Base-by-base conservation (phyloP, 2,888 invertebrate species). In the Oxytorus armatus region DNA sequence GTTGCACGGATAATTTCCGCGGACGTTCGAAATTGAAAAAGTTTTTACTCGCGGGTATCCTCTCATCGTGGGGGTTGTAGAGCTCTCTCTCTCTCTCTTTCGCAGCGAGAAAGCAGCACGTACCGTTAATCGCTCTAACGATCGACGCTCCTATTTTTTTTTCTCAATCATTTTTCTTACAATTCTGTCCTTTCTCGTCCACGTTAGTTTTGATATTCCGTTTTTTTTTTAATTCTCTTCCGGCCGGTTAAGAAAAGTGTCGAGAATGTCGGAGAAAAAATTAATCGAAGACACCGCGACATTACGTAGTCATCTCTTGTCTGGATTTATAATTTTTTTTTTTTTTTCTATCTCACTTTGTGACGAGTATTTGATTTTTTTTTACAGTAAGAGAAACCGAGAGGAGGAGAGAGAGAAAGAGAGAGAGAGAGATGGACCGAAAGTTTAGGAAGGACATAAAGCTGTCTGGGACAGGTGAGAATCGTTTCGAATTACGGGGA, bases 11-110 rank as follows among this genome's bases (percentile, higher is more conserved):
- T 88, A 87, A 88, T 89, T 89, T 88, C 84, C 82, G 79, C 84
- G 85, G 84, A 87, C 86, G 86, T 84, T 87, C 85, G 85, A 88
- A 89, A 89, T 89, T 88, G 88, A 89, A 89, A 88, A 89, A 88
- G 86, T 88, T 89, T 85, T 53, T 55, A 29, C 59, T 65, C 75
- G 59, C 51, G 57, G 39, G 49, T 3, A 5, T 57, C 36, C 55
- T 47, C 29, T 18, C 42, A n/a, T n/a, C n/a, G n/a, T n/a, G n/a
- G n/a, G n/a, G n/a, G n/a, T n/a, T n/a, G n/a, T n/a, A n/a, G n/a
- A n/a, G n/a, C n/a, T 59, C 25, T 42, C 47, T 10, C 11, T 68
- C 16, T 70, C 21, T 42, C 16, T 11, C 53, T 57, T n/a, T n/a
- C n/a, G n/a, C n/a, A n/a, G n/a, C 53, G 42, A 39, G 79, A 69